A percentile compares a stretch with the other conserved stretches of the same genome.
Evolutionary conservation across 2,797 vertebrate genomes (phyloP).

Genomic region (Falco novaeseelandiae): DNA sequence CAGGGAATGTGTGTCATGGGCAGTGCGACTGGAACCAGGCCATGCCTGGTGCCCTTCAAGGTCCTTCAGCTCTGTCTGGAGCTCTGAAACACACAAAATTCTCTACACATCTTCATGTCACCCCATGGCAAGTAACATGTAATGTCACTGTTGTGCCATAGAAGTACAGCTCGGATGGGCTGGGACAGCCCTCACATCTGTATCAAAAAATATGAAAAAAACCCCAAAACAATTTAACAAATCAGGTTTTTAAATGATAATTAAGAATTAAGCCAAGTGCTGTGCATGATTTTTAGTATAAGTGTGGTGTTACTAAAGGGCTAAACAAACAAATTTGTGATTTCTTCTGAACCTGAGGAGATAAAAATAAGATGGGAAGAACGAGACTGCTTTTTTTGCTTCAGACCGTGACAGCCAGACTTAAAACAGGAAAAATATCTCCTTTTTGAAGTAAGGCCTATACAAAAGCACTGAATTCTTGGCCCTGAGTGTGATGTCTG

Average conservation of each 20-base stretch:
- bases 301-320: background rate
- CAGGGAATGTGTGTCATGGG: background rate
- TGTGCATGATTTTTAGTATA: background rate
- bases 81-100: background rate
- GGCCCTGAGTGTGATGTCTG: background rate
- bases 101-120: background rate
- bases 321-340: background rate
- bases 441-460: background rate
- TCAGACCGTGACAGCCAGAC: accelerated
- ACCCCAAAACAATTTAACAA: background rate
- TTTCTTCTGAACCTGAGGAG: background rate
- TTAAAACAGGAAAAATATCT: background rate
- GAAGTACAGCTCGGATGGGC: background rate
- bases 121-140: background rate
- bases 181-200: background rate
- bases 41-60: background rate
- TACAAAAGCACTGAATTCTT: background rate
- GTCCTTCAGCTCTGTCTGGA: background rate
- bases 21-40: background rate
- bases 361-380: background rate
- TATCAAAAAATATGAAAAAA: background rate
- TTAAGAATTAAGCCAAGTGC: background rate
- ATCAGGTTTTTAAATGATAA: background rate
- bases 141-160: background rate
- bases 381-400: background rate